Conservation (phyloP, 2,113 vertebrate species). For the Phalacrocorax carbo region DNA sequence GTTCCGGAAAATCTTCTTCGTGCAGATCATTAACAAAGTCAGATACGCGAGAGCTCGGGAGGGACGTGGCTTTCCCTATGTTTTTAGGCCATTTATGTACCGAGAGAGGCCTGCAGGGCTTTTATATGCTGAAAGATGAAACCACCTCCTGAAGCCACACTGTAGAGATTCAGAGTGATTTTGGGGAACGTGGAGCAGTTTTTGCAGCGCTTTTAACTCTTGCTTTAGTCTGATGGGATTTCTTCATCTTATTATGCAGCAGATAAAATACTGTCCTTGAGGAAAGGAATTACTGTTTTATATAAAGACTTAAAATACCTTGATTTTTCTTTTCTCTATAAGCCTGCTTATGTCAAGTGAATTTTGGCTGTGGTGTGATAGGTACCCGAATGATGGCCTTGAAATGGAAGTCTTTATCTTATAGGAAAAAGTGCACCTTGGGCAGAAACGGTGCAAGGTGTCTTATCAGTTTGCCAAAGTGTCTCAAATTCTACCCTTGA, state of each 20-base stretch:
- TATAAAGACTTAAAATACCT: neutral
- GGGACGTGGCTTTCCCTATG: neutral
- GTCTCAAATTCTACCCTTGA: neutral
- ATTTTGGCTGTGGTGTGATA: neutral
- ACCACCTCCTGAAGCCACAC: neutral
- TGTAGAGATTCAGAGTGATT: neutral
- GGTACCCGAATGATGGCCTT: neutral
- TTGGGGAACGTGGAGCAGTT: neutral
- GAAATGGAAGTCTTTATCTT: neutral
- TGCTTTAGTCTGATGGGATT: conserved; percentile 18
- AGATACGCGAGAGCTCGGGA: neutral
- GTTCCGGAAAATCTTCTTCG: neutral
- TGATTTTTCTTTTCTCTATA: neutral
- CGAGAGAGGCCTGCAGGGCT: neutral
- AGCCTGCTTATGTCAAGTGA: neutral
- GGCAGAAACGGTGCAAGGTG: neutral
- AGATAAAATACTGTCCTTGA: conserved; percentile 32
- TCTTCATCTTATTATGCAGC: conserved; percentile 6
- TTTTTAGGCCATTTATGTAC: neutral
- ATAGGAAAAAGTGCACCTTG: neutral
- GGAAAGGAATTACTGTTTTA: neutral
- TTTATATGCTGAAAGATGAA: conserved; percentile 2
- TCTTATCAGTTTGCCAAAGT: neutral
- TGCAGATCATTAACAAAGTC: neutral
- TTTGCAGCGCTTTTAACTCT: conserved; percentile 2